These are phyloP conservation scores for Nesometra sesokonis DNA, from an alignment of 35 echinoderm and acorn worm species.

Conservation along the genomic window DNA sequence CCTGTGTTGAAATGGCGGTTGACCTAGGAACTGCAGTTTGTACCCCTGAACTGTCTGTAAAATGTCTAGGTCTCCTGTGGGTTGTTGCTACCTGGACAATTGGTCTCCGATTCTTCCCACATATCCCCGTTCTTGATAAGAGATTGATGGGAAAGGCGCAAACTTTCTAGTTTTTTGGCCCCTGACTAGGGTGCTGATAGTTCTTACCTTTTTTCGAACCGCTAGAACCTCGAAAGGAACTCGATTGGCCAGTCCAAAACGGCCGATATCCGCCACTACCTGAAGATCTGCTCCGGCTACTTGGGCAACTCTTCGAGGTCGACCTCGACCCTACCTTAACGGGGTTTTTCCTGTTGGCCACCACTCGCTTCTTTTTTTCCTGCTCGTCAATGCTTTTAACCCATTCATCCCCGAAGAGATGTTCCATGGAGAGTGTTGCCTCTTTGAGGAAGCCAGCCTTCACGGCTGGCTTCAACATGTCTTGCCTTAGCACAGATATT, in stretches of 20 bases:
- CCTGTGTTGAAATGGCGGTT: neutral
- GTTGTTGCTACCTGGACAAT: no score
- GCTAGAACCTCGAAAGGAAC: neutral
- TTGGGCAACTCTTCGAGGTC: neutral
- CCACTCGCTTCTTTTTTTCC: neutral
- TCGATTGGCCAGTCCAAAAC: neutral
- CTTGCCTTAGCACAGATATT: neutral
- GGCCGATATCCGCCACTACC: neutral
- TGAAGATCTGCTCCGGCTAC: neutral
- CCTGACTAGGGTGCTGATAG: neutral
- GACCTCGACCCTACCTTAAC: neutral
- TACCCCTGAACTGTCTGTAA: conserved; percentile 23
- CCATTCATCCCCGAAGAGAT: neutral
- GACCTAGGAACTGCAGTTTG: conserved; percentile 1
- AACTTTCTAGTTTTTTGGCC: no score
- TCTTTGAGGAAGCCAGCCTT: neutral
- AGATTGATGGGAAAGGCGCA: no score
- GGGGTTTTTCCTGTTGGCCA: neutral
- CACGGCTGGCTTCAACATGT: neutral
- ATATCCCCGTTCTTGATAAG: no score
- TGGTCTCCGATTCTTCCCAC: no score
- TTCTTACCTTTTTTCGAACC: neutral
- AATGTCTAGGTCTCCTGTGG: conserved; percentile 1
- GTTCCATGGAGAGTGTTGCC: neutral
- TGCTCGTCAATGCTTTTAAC: neutral